A percentile compares a stretch with the other conserved stretches of the same genome.
phyloP scores from a whole-genome alignment of 2,113 vertebrate species.

The Ovis aries region DNA sequence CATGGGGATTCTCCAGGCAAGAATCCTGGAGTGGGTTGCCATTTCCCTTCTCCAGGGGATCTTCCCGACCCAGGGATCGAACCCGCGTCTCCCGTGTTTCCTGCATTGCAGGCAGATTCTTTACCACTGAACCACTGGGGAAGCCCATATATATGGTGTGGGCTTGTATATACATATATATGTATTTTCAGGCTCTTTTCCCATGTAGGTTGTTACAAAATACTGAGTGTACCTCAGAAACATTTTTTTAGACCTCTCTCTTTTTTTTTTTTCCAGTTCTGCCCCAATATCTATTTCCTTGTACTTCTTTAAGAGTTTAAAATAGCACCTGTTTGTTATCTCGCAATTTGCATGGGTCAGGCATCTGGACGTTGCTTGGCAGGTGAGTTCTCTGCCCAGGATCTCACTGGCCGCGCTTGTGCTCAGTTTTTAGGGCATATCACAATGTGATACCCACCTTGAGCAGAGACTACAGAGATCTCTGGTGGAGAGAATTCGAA shows the following conservation, averaged over 20 bases:
- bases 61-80: background rate
- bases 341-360: background rate
- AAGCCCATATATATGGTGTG: background rate
- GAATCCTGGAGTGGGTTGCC: background rate
- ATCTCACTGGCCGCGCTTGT: background rate
- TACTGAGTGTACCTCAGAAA: background rate
- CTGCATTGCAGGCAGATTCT: background rate
- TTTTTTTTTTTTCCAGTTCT: background rate
- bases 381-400: background rate
- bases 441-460: background rate
- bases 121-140: background rate
- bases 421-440: background rate
- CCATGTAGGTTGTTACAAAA: background rate
- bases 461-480: background rate
- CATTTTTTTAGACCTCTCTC: background rate
- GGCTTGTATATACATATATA: background rate
- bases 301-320: background rate
- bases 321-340: background rate
- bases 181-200: background rate
- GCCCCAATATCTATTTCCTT: background rate
- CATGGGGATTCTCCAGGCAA: background rate
- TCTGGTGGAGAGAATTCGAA: background rate
- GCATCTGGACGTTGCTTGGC: background rate
- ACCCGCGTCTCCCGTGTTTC: accelerated
- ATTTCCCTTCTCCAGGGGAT: background rate